Conservation (phyloP, 2,797 vertebrate genomes). For the Takifugu rubripes region DNA sequence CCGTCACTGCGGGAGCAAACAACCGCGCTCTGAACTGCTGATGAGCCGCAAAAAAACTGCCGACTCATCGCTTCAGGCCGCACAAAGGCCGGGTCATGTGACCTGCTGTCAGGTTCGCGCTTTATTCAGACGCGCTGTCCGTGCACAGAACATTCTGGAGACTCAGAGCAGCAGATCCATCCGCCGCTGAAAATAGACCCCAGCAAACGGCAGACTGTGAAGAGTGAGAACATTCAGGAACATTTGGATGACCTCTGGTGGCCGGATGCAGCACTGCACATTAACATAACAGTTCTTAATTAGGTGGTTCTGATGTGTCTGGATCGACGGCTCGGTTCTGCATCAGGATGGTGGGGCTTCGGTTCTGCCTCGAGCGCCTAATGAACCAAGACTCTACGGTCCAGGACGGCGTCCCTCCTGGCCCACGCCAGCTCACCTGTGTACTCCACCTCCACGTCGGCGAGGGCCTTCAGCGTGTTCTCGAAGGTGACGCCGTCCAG, state of each 20-base stretch:
- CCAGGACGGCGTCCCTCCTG: neutral
- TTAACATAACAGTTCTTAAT: too few species aligned
- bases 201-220: too few species aligned
- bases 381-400: too few species aligned
- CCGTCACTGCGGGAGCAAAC: too few species aligned
- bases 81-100: constrained; percentile 37
- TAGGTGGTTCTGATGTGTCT: too few species aligned
- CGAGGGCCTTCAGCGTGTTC: constrained; percentile 87
- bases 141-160: neutral
- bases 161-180: neutral
- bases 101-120: neutral
- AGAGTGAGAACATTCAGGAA: too few species aligned
- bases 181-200: too few species aligned
- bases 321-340: too few species aligned
- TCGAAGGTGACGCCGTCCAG: constrained; percentile 77
- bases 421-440: constrained; percentile 73
- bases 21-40: constrained; percentile 67
- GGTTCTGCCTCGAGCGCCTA: too few species aligned
- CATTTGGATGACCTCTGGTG: too few species aligned
- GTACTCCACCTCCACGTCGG: constrained; percentile 90
- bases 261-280: too few species aligned
- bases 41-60: constrained; percentile 50
- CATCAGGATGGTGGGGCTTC: too few species aligned
- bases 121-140: neutral
- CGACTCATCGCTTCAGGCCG: constrained; percentile 43